Evolutionary conservation across 2,113 vertebrate species (phyloP), one percentile per base, ranked within the genome.

Genomic region (Sakesphorus luctuosus): DNA sequence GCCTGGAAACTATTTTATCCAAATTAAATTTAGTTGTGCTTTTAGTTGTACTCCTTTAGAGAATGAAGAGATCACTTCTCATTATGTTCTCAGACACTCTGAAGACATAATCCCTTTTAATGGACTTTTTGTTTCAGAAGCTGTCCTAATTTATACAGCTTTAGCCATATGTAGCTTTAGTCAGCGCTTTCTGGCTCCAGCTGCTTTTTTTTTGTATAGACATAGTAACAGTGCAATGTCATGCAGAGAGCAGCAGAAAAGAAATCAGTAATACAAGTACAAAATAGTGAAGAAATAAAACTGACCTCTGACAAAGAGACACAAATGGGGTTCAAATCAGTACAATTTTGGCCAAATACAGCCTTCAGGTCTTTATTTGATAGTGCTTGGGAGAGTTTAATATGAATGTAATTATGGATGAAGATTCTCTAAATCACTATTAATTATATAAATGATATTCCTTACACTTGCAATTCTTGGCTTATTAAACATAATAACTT

Each of bases 401-500:
- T 16, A 46, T 0, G 0, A 88, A 79, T 1, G 1, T 43, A 72
- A 72, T 90, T 72, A 82, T 29, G 28, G 18, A 87, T 79, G 31
- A 91, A 87, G 69, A 68, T 29, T 75, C 15, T 72, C 11, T 75
- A 84, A 84, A 56, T 82, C 52, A 50, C 66, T 49, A 78, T 84
- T 88, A 84, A 29, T 49, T 84, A 40, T 18, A 82, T 59, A 26
- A 82, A 71, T 85, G 72, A 85, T 56, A 85, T 55, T 67, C 31
- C 20, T 74, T 55, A 56, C 20, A 36, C 20, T 78, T 71, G 33
- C 67, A 50, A 84, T 84, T 91, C 53, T 91, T 33, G 47, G 17
- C 18, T 94, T 90, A 73, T 88, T 95, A 94, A 75, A 55, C 59
- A 92, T 69, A 69, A 87, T 92, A 89, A 62, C 13, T 23, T 87